Evolutionary conservation across 2,113 vertebrate species (phyloP).

Genomic region (Pteronura brasiliensis): DNA sequence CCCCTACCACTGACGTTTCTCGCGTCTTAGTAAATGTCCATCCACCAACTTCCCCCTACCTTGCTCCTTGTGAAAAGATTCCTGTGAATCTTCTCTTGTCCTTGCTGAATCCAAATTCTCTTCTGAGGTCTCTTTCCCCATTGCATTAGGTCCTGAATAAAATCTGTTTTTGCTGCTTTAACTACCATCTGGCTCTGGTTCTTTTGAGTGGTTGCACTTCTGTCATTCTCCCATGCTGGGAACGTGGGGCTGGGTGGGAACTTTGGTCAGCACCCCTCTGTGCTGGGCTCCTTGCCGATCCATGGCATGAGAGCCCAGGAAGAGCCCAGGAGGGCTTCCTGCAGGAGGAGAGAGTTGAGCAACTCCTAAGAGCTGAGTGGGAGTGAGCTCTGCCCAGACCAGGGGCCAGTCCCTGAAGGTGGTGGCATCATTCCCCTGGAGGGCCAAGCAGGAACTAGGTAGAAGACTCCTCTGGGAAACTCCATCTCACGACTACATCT

Average conservation of each 20-base stretch:
- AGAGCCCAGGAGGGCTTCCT: neutral
- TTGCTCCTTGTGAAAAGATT: neutral
- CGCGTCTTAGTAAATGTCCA: neutral
- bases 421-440: fast-evolving
- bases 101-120: neutral
- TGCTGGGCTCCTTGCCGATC: neutral
- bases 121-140: neutral
- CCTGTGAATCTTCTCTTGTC: neutral
- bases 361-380: neutral
- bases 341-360: neutral
- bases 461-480: fast-evolving
- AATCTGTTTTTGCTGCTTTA: neutral
- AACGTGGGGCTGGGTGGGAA: neutral
- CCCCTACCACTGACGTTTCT: neutral
- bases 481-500: neutral
- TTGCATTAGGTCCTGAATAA: neutral
- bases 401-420: neutral
- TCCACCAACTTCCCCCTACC: neutral
- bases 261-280: neutral
- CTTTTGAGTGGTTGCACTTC: neutral
- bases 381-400: neutral
- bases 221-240: neutral
- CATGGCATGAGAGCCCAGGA: neutral
- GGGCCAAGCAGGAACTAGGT: neutral
- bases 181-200: neutral